Evolutionary conservation across 2,797 vertebrate species (phyloP).

Genomic region (Nannoperca obscura): DNA sequence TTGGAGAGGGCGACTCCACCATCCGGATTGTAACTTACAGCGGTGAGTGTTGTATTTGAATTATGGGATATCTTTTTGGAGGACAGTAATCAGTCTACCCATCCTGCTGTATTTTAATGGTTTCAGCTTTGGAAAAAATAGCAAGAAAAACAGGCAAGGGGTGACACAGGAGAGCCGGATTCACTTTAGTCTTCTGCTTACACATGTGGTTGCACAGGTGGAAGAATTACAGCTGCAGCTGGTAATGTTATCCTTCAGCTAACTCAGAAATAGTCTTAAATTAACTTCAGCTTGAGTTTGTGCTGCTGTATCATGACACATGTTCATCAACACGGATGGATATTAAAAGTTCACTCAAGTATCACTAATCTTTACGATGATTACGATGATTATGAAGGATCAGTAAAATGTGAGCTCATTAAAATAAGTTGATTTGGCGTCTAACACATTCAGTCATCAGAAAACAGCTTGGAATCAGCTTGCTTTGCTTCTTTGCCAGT

Average conservation of each 20-base stretch:
- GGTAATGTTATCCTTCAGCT: constrained; percentile 38
- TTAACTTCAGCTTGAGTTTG: constrained; percentile 18
- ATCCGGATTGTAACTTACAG: constrained; percentile 96
- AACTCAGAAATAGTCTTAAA: constrained; percentile 13
- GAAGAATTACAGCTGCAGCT: constrained; percentile 43
- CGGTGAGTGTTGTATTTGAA: constrained; percentile 82
- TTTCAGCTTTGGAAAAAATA: neutral
- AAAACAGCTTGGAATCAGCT: constrained; percentile 43
- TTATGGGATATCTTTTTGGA: neutral
- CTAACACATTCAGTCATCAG: constrained; percentile 50
- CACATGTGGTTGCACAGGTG: constrained; percentile 48
- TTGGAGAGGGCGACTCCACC: constrained; percentile 95
- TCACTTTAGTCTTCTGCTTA: constrained; percentile 16
- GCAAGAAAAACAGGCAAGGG: neutral
- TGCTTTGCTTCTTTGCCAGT: constrained; percentile 42
- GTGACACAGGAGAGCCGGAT: constrained; percentile 1
- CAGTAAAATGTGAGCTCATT: constrained; percentile 45
- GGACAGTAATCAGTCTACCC: neutral
- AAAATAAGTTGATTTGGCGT: constrained; percentile 53
- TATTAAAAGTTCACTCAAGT: constrained; percentile 46
- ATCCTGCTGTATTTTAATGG: neutral
- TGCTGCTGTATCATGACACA: constrained; percentile 23
- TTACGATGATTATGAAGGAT: constrained; percentile 21
- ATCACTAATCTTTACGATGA: constrained; percentile 38
- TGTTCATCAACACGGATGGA: constrained; percentile 30